These are phyloP conservation scores for Simalia tracyae DNA, from an alignment of 2,797 vertebrate genomes.

Conservation along the genomic window DNA sequence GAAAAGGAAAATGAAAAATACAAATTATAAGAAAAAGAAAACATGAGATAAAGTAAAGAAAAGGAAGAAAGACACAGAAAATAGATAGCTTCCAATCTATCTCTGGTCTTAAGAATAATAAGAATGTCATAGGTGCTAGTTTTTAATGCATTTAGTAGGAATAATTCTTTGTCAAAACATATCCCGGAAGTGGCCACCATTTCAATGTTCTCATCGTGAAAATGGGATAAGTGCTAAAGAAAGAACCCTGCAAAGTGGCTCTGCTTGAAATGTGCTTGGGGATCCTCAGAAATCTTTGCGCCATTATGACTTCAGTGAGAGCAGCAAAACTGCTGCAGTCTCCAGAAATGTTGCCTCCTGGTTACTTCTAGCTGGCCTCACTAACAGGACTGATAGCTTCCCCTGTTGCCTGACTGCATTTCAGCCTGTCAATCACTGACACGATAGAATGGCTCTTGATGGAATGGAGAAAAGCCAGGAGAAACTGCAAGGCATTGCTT, in stretches of 20 bases:
- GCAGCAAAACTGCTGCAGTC: background rate
- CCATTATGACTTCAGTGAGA: background rate
- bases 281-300: background rate
- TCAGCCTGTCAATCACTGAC: background rate
- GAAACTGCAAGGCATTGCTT: background rate
- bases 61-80: no score
- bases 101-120: no score
- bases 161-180: no score
- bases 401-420: background rate
- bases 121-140: no score
- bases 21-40: no score
- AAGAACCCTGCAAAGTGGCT: background rate
- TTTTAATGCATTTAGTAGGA: no score
- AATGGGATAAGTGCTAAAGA: background rate
- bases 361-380: background rate
- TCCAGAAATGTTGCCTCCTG: background rate
- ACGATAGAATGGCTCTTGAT: background rate
- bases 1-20: no score
- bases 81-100: no score
- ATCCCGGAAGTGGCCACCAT: background rate
- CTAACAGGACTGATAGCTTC: background rate
- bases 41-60: no score
- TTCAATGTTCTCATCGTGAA: background rate
- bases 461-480: background rate
- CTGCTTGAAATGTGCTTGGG: background rate